Evolutionary conservation across 2,888 invertebrate species (phyloP).

Genomic region (Pachycephus smyrnensis): DNA sequence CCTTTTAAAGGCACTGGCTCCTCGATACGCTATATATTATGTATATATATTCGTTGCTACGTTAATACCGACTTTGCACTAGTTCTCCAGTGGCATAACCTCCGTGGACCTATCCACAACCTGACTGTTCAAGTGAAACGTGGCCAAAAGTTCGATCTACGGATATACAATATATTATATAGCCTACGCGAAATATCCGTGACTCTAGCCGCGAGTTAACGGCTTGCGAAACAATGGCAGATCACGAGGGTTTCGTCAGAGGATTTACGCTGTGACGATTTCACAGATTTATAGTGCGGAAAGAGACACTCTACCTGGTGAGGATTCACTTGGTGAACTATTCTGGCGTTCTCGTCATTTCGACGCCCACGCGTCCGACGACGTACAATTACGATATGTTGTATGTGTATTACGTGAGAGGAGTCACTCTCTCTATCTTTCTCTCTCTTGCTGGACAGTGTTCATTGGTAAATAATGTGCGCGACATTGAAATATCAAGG

Average conservation of each 20-base stretch:
- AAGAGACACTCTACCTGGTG: not conserved
- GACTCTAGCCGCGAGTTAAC: not conserved
- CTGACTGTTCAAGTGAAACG: not conserved
- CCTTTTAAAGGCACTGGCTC: not conserved
- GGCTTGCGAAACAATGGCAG: not conserved
- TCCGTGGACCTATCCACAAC: not conserved
- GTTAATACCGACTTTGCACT: not conserved
- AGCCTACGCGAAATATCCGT: not conserved
- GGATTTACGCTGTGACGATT: constrained; percentile 7
- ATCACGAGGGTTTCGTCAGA: not conserved
- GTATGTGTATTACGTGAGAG: too few relatives aligned
- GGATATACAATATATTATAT: not conserved
- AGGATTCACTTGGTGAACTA: not conserved
- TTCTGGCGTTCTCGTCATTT: not conserved
- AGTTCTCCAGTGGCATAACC: not conserved
- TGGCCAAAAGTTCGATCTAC: not conserved
- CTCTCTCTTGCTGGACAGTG: not conserved
- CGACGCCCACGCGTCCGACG: not conserved
- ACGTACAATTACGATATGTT: not conserved
- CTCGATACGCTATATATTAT: not conserved
- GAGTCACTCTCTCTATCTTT: not conserved
- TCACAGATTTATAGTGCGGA: not conserved
- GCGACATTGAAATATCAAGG: not conserved
- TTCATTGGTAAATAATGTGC: not conserved
- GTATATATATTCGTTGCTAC: not conserved